Percentiles rank a stretch among this genome's conserved stretches.
Conservation (phyloP, 1,140 invertebrate genomes). For the Pseudomyrmex dendroicus region DNA sequence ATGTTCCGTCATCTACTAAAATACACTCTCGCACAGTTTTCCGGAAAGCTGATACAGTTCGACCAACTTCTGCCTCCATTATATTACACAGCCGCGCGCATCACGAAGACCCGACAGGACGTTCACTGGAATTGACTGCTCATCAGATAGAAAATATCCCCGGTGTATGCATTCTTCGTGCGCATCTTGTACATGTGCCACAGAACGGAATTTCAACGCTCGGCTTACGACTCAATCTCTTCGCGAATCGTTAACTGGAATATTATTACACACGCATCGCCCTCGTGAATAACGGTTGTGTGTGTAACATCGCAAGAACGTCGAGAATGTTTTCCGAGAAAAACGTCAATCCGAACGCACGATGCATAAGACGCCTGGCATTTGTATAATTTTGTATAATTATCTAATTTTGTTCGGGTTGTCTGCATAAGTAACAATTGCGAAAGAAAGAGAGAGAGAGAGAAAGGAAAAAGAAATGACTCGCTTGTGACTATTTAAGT, state of each 20-base stretch:
- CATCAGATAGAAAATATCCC: slow-evolving; percentile 51
- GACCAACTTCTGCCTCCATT: slow-evolving; percentile 51
- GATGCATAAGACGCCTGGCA: slow-evolving; percentile 17
- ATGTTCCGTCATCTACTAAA: slow-evolving; percentile 48
- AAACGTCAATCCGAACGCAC: neutral
- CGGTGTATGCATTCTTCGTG: slow-evolving; percentile 10
- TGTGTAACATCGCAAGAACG: slow-evolving; percentile 9
- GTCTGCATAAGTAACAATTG: neutral
- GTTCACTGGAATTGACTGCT: slow-evolving; percentile 53
- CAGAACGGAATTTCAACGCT: slow-evolving; percentile 45
- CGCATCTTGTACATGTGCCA: neutral
- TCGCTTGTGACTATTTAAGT: slow-evolving; percentile 6
- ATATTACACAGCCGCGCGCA: slow-evolving; percentile 9
- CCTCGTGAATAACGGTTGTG: slow-evolving; percentile 22
- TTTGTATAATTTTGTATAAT: slow-evolving; percentile 41
- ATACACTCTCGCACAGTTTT: slow-evolving; percentile 37
- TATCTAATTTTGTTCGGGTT: slow-evolving; percentile 19
- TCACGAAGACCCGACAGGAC: slow-evolving; percentile 16
- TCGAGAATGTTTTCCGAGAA: slow-evolving; percentile 33
- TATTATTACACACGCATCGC: neutral
- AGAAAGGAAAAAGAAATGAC: neutral
- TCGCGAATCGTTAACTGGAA: slow-evolving; percentile 12
- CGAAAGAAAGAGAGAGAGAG: no score
- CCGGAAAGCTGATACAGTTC: slow-evolving; percentile 54
- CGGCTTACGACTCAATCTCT: neutral